These are phyloP conservation scores for Podiceps cristatus DNA, from an alignment of 2,113 vertebrate genomes.

Conservation along the genomic window DNA sequence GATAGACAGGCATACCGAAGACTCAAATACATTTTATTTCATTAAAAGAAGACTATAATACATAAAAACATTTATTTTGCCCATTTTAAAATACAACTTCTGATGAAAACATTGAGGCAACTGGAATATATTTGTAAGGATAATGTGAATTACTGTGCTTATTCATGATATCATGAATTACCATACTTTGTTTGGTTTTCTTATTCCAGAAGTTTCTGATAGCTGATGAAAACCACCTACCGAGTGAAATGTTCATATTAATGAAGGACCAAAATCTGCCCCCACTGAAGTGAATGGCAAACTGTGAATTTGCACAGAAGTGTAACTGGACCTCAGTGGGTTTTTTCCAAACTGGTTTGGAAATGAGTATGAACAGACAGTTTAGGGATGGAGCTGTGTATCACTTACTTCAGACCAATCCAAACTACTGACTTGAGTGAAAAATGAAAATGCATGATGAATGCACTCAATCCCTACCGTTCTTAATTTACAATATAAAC, in stretches of 20 bases:
- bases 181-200: background rate
- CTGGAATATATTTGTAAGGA: background rate
- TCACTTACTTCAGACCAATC: background rate
- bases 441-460: background rate
- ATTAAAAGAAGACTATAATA: background rate
- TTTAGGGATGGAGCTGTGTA: background rate
- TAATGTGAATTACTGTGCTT: background rate
- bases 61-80: background rate
- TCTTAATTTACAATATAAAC: slow-evolving; percentile 6
- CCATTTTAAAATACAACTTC: background rate
- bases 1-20: background rate
- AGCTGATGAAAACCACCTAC: background rate
- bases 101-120: background rate
- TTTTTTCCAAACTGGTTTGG: background rate
- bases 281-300: background rate
- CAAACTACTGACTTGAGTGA: background rate
- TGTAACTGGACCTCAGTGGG: background rate
- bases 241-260: background rate
- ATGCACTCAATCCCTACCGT: background rate
- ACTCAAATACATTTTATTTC: background rate
- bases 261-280: background rate
- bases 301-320: background rate
- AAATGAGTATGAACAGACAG: background rate
- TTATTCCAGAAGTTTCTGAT: background rate
- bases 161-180: background rate